Conservation (phyloP, 2,888 invertebrate species). For the Acheta domesticus region DNA sequence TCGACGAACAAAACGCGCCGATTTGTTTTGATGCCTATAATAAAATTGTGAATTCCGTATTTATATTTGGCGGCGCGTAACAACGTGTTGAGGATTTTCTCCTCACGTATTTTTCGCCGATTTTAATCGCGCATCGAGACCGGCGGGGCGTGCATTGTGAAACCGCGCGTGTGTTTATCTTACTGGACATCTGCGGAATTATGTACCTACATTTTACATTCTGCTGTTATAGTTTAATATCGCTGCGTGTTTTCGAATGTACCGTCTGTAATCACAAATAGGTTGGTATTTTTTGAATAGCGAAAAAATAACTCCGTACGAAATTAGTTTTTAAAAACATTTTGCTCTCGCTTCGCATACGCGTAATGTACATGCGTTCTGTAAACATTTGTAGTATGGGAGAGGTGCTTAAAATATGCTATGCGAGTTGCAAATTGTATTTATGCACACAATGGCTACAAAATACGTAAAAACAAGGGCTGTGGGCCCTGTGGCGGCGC, state of each 20-base stretch:
- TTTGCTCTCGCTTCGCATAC: neutral
- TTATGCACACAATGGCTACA: neutral
- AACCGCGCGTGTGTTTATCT: constrained; percentile 18
- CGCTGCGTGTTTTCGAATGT: constrained; percentile 18
- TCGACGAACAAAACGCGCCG: neutral
- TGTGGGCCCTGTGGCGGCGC: too few relatives aligned
- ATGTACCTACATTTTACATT: constrained; percentile 18
- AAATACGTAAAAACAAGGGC: neutral
- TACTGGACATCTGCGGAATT: constrained; percentile 6
- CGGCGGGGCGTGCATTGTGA: neutral
- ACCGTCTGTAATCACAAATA: constrained; percentile 7
- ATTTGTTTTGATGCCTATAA: neutral
- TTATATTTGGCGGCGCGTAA: constrained; percentile 3
- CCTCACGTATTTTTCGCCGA: constrained; percentile 2
- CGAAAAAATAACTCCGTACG: neutral
- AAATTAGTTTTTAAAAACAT: neutral
- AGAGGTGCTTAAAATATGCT: neutral
- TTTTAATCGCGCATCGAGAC: constrained; percentile 2
- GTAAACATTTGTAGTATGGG: neutral
- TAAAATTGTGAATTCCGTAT: constrained; percentile 1
- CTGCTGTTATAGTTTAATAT: constrained; percentile 18
- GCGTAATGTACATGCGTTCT: neutral
- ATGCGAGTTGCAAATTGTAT: constrained; percentile 6
- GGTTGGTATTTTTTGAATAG: constrained; percentile 1
- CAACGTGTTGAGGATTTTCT: neutral